These are phyloP conservation scores for Chionomys nivalis DNA, from an alignment of 2,113 vertebrate species.

Conservation along the genomic window DNA sequence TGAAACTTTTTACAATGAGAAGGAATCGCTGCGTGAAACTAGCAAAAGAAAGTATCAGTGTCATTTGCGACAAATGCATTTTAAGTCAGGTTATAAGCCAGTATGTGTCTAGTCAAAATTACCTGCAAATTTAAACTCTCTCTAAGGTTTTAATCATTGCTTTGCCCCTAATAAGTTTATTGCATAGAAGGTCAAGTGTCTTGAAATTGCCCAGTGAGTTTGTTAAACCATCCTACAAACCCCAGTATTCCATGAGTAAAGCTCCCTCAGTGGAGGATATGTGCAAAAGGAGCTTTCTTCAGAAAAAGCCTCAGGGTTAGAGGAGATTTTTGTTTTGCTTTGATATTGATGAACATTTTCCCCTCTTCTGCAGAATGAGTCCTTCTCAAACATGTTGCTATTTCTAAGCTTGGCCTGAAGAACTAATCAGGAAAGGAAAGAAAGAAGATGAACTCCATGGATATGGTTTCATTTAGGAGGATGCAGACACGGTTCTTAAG, in stretches of 20 bases:
- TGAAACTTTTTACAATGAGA: background rate
- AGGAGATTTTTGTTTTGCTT: background rate
- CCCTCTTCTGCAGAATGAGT: background rate
- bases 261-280: background rate
- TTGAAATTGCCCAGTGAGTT: background rate
- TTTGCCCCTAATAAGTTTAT: background rate
- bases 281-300: background rate
- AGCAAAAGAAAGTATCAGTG: background rate
- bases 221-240: background rate
- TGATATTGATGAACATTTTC: background rate
- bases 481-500: accelerated
- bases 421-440: background rate
- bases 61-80: background rate
- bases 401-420: background rate
- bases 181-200: background rate
- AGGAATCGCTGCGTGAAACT: background rate
- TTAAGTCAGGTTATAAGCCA: background rate
- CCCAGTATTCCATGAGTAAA: background rate
- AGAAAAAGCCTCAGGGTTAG: background rate
- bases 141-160: background rate
- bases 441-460: background rate
- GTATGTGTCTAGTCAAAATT: background rate
- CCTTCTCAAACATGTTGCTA: background rate
- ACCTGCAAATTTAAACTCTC: background rate
- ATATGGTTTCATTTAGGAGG: too few relatives aligned